Evolutionary conservation across 2,113 vertebrate genomes (phyloP).

Genomic region (Phaetusa simplex): DNA sequence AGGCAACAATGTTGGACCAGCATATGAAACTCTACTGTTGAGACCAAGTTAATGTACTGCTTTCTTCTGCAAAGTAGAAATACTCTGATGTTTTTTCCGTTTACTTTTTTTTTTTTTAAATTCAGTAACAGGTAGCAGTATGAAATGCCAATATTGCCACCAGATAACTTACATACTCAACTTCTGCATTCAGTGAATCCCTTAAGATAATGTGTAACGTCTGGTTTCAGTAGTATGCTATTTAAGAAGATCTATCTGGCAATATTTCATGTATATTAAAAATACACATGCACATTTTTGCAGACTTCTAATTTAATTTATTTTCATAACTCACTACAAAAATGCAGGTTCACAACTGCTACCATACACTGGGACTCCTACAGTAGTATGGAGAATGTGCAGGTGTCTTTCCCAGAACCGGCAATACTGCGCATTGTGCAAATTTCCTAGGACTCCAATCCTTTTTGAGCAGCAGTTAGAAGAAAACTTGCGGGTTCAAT

Average conservation of each 20-base stretch:
- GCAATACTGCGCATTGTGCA: background rate
- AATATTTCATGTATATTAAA: background rate
- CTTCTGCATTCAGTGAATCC: background rate
- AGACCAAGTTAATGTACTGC: background rate
- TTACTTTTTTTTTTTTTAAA: background rate
- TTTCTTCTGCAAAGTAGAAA: background rate
- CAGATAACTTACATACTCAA: background rate
- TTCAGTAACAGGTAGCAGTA: background rate
- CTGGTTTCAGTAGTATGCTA: background rate
- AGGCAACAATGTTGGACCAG: background rate
- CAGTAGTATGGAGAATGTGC: background rate
- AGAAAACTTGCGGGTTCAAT: slow-evolving; percentile 12
- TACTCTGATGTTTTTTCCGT: background rate
- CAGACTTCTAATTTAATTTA: slow-evolving; percentile 6
- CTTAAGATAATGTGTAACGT: background rate
- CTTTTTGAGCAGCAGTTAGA: slow-evolving; percentile 48
- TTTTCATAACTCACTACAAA: slow-evolving; percentile 23
- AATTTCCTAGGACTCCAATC: background rate
- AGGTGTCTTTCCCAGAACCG: background rate
- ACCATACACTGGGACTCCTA: background rate
- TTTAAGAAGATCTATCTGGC: background rate
- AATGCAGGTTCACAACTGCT: background rate
- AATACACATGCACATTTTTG: background rate
- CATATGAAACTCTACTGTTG: background rate
- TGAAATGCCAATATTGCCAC: background rate